Evolutionary conservation across 2,888 invertebrate genomes (phyloP).

Genomic region (Sympetrum striolatum): DNA sequence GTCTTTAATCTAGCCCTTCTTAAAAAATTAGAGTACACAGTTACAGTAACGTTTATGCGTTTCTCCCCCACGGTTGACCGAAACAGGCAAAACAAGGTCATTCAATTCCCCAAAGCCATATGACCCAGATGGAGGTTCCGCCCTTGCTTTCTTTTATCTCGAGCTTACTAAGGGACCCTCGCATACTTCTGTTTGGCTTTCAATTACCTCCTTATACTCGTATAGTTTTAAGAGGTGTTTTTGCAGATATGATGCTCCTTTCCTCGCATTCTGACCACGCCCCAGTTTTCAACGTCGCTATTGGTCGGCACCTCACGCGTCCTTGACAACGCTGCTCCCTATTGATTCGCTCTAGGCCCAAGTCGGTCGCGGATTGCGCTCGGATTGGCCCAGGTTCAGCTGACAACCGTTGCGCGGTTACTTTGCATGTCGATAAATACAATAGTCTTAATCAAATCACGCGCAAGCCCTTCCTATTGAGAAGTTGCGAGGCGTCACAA

Average conservation of each 20-base stretch:
- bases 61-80: no score
- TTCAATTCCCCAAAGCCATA: no score
- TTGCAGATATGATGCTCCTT: neutral
- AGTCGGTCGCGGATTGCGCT: slow-evolving; percentile 34
- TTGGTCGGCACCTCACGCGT: slow-evolving; percentile 27
- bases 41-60: no score
- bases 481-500: no score
- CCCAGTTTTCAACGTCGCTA: slow-evolving; percentile 15
- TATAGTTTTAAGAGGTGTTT: neutral
- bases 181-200: no score
- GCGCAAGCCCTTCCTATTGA: neutral
- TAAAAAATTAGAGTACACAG: no score
- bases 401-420: slow-evolving; percentile 4
- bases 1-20: no score
- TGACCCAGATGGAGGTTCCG: no score
- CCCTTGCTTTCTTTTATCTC: no score
- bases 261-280: slow-evolving; percentile 13
- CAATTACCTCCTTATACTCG: no score
- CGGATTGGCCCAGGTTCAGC: slow-evolving; percentile 33
- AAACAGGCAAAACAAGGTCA: no score
- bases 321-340: slow-evolving; percentile 34
- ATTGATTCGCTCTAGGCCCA: slow-evolving; percentile 28
- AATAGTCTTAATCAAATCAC: neutral
- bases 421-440: neutral
- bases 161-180: no score